Evolutionary conservation across 2,797 vertebrate genomes (phyloP).

Genomic region (Tangara arthus): DNA sequence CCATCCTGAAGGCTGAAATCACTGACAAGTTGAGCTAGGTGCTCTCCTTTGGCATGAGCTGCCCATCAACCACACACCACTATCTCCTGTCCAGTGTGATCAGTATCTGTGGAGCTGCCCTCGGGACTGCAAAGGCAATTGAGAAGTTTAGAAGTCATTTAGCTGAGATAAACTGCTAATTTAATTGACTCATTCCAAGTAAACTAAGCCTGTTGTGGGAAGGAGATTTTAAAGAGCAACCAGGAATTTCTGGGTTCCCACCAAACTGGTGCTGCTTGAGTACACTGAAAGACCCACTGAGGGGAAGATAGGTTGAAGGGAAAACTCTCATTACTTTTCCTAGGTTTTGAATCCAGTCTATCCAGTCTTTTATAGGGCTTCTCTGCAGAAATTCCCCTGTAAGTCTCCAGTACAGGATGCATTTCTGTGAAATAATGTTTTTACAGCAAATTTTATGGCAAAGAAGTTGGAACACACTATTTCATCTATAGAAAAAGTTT

Average conservation of each 20-base stretch:
- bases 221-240: neutral
- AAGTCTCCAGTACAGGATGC: neutral
- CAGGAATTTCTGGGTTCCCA: neutral
- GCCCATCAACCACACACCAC: accelerated
- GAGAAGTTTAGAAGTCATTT: neutral
- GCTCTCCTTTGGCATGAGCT: neutral
- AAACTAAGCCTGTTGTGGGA: neutral
- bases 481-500: neutral
- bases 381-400: neutral
- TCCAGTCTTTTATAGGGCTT: neutral
- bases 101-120: neutral
- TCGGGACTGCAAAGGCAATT: neutral
- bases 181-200: neutral
- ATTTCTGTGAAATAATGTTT: neutral
- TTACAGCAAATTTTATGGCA: neutral
- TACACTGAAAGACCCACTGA: neutral
- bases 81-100: neutral
- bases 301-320: neutral
- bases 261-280: neutral
- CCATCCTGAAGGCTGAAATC: neutral
- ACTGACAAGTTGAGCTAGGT: neutral
- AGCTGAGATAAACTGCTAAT: neutral
- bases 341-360: neutral
- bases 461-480: neutral
- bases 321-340: neutral